A percentile compares a stretch with the other conserved stretches of the same genome.
These are phyloP conservation scores for Fopius arisanus DNA, from an alignment of 1,140 invertebrate genomes.

Conservation along the genomic window DNA sequence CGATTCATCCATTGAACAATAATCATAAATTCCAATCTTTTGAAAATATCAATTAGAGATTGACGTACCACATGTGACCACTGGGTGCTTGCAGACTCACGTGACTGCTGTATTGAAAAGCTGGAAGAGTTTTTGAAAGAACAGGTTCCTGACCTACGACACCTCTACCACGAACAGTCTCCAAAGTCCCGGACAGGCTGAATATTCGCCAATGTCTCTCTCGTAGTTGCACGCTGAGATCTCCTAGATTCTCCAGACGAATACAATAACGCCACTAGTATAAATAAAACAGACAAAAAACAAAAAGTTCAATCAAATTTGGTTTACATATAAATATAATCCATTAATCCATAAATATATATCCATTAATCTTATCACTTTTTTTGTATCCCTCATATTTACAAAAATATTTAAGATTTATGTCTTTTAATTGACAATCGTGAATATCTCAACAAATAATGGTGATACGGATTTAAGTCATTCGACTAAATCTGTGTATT, in stretches of 20 bases:
- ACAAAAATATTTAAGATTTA: no score
- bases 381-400: no score
- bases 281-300: conserved; percentile 1
- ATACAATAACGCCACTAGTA: conserved; percentile 96
- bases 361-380: no score
- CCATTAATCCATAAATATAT: no score
- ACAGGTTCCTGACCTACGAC: conserved; percentile 96
- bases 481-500: no score
- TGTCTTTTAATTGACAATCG: no score
- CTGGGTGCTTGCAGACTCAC: conserved; percentile 96
- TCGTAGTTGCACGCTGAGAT: conserved; percentile 87
- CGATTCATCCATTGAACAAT: no score
- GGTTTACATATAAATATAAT: no score
- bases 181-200: conserved; percentile 91
- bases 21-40: no score
- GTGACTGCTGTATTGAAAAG: conserved; percentile 97
- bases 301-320: background rate
- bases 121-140: conserved; percentile 84
- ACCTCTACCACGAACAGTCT: conserved; percentile 92
- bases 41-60: background rate
- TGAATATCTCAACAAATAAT: no score
- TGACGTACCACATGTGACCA: conserved; percentile 94
- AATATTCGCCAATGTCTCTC: conserved; percentile 98
- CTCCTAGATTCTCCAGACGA: conserved; percentile 91
- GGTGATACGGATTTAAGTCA: no score